These are phyloP conservation scores for Tholera decimalis DNA, from an alignment of 2,888 invertebrate genomes.

Conservation along the genomic window DNA sequence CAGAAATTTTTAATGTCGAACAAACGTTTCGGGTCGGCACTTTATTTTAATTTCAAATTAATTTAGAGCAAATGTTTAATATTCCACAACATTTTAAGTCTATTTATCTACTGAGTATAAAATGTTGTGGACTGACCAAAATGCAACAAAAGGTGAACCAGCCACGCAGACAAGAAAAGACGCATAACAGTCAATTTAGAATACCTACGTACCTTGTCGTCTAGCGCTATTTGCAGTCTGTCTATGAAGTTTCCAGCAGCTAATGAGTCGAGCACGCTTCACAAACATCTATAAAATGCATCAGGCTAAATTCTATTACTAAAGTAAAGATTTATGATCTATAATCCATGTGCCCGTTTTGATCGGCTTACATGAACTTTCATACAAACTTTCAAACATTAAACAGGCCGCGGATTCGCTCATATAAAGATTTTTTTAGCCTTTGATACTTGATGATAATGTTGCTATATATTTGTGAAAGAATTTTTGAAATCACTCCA, in stretches of 20 bases:
- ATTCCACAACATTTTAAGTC: too few relatives aligned
- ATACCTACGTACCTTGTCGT: constrained; percentile 28
- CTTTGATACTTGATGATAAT: too few relatives aligned
- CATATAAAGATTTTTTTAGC: too few relatives aligned
- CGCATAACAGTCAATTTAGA: constrained; percentile 22
- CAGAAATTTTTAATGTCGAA: too few relatives aligned
- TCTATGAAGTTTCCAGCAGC: constrained; percentile 46
- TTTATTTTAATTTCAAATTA: too few relatives aligned
- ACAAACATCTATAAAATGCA: constrained; percentile 24
- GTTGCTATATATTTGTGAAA: too few relatives aligned
- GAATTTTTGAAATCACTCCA: too few relatives aligned
- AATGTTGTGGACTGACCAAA: neutral
- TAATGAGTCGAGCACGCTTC: constrained; percentile 25
- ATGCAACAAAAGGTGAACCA: constrained; percentile 1
- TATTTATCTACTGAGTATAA: too few relatives aligned
- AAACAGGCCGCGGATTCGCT: too few relatives aligned
- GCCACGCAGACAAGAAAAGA: constrained; percentile 23
- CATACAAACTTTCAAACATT: neutral
- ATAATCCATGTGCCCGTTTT: neutral
- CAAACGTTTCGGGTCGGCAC: too few relatives aligned
- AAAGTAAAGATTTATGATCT: constrained; percentile 25
- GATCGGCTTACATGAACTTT: neutral
- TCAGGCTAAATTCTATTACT: constrained; percentile 2
- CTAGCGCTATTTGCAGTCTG: constrained; percentile 48
- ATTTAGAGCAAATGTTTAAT: too few relatives aligned